These are phyloP conservation scores for Urocolius indicus DNA, from an alignment of 2,113 vertebrate genomes.

Conservation along the genomic window DNA sequence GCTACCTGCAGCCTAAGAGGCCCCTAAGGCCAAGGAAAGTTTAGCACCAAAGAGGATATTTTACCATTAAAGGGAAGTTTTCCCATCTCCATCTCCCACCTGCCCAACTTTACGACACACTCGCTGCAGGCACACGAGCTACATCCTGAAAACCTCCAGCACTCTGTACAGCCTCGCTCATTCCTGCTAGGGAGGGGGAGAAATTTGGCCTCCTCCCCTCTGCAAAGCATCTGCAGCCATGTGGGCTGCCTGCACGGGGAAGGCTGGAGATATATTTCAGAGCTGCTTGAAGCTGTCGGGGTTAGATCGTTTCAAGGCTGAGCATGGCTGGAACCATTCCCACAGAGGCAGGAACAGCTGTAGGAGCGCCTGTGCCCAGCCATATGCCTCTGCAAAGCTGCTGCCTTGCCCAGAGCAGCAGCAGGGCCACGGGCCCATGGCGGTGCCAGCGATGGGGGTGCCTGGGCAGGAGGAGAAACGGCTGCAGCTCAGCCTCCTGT, in stretches of 20 bases:
- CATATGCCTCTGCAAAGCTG: background rate
- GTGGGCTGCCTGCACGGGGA: no score
- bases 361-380: background rate
- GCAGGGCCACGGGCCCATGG: background rate
- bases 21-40: background rate
- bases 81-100: background rate
- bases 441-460: background rate
- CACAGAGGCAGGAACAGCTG: background rate
- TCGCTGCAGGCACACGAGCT: background rate
- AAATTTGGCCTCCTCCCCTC: background rate
- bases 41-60: background rate
- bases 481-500: background rate
- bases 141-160: accelerated
- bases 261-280: accelerated
- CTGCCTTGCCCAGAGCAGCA: background rate
- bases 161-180: accelerated
- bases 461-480: background rate
- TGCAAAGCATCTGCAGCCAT: background rate
- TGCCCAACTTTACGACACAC: background rate
- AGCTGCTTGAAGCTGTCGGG: background rate
- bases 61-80: background rate
- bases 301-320: background rate
- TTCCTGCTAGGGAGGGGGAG: accelerated
- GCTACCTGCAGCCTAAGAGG: background rate
- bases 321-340: background rate